Evolutionary conservation across 1,140 invertebrate species (phyloP).

Genomic region (Drosophila tani): DNA sequence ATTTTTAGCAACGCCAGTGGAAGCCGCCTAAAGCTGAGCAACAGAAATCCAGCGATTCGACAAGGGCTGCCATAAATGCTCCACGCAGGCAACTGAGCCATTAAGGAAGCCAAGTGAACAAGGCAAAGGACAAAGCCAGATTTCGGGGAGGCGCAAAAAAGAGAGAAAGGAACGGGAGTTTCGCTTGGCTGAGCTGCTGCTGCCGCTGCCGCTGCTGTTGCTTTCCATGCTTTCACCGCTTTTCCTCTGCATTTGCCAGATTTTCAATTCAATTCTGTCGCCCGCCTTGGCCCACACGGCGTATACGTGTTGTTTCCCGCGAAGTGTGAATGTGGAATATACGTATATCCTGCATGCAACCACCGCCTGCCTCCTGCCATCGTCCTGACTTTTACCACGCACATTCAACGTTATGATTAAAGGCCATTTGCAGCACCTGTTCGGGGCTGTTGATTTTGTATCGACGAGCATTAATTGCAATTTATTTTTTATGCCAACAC

Average conservation of each 20-base stretch:
- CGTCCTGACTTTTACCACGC: constrained; percentile 19
- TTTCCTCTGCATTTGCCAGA: constrained; percentile 25
- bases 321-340: not conserved
- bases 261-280: constrained; percentile 45
- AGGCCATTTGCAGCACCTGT: constrained; percentile 57
- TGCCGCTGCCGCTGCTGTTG: constrained; percentile 11
- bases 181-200: constrained; percentile 10
- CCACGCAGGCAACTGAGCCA: constrained; percentile 40
- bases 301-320: constrained; percentile 55
- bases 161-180: constrained; percentile 8
- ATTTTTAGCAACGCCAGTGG: constrained; percentile 49
- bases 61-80: constrained; percentile 63
- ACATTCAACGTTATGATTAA: constrained; percentile 64
- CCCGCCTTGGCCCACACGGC: constrained; percentile 18
- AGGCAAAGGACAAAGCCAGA: constrained; percentile 25
- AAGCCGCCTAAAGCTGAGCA: constrained; percentile 20
- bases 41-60: constrained; percentile 12
- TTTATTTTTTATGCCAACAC: constrained; percentile 47
- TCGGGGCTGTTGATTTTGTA: constrained; percentile 20
- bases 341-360: constrained; percentile 10
- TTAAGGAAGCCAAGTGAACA: constrained; percentile 56
- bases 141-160: constrained; percentile 12
- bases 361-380: not conserved
- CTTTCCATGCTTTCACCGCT: constrained; percentile 6
- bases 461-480: constrained; percentile 56